Base-by-base conservation (phyloP, 2,113 vertebrate species). In the Zapus hudsonius region DNA sequence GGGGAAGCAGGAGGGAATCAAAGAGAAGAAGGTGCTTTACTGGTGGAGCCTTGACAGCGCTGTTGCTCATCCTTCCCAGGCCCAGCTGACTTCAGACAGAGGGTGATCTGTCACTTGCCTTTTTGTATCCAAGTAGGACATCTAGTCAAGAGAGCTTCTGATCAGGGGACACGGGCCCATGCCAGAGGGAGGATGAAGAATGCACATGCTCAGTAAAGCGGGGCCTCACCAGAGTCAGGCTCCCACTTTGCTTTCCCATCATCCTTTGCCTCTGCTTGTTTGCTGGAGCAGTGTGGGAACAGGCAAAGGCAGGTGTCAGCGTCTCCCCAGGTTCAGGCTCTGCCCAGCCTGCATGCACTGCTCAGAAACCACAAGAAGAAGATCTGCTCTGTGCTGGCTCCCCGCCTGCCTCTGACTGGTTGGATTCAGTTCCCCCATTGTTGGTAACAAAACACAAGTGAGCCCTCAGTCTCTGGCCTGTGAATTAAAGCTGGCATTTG, bases 341-440 rank as follows among this genome's bases (percentile, higher is more conserved):
- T 90, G 52, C 67, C 73, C 63, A 84, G 81, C 95, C 91, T 78
- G 73, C 57, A 67, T 78, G 73, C 57, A 67, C 93, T 86, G 66
- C 79, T 79, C 84, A 42, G 74, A 72, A 94, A 95, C 90, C 94
- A 55, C 90, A 89, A 95, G 95, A 93, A 87, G 73, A 93, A 92
- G 93, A 95, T 80, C 42, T 91, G 96, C 92, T 67, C 87, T 42
- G 2, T 27, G 38, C 94, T 94, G 97, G 95, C 83, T 44, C 25
- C 64, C 29, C 64, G 95, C 95, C 95, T 33, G 23, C 72, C 74
- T 33, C 90, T 93, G 82, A 90, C 94, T 95, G 94, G 92, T 95
- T 93, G 93, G 74, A 55, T 89, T 96, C 91, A 69, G 85, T 81
- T 94, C 88, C 80, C 40, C 79, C 55, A 84, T 69, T 95, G 95